Evolutionary conservation across 2,797 vertebrate genomes (phyloP).

Genomic region (Mus caroli): DNA sequence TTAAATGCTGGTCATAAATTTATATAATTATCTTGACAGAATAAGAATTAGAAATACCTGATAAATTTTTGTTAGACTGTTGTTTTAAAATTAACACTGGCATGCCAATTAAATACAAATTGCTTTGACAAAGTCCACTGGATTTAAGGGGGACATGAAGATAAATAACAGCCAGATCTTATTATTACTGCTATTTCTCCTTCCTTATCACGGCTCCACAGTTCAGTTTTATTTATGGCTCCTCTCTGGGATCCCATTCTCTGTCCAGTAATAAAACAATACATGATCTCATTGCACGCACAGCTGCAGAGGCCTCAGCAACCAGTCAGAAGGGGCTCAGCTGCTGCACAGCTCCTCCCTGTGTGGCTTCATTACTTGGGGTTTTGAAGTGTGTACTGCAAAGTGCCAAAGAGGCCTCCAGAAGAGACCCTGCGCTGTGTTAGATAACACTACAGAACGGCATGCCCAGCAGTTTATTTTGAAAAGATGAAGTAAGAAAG

Average conservation of each 20-base stretch:
- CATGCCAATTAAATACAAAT: constrained; percentile 67
- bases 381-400: not conserved
- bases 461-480: constrained; percentile 44
- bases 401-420: not conserved
- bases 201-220: constrained; percentile 35
- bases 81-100: constrained; percentile 69
- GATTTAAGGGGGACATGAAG: not conserved
- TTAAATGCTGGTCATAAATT: constrained; percentile 53
- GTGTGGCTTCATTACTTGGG: not conserved
- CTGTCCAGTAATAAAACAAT: constrained; percentile 77
- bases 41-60: constrained; percentile 62
- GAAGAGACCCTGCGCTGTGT: constrained; percentile 11
- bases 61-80: constrained; percentile 58
- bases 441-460: not conserved
- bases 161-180: constrained; percentile 11
- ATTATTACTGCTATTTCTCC: constrained; percentile 48
- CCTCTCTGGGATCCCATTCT: constrained; percentile 49
- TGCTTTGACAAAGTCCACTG: constrained; percentile 51
- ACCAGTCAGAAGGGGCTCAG: constrained; percentile 56
- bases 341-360: constrained; percentile 73
- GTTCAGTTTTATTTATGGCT: constrained; percentile 46
- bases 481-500: constrained; percentile 44
- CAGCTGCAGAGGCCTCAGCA: constrained; percentile 73
- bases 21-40: constrained; percentile 47
- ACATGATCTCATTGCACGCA: constrained; percentile 86